A percentile compares a stretch with the other conserved stretches of the same genome.
phyloP scores from a whole-genome alignment of 2,113 vertebrate genomes.

The Tor tambroides region DNA sequence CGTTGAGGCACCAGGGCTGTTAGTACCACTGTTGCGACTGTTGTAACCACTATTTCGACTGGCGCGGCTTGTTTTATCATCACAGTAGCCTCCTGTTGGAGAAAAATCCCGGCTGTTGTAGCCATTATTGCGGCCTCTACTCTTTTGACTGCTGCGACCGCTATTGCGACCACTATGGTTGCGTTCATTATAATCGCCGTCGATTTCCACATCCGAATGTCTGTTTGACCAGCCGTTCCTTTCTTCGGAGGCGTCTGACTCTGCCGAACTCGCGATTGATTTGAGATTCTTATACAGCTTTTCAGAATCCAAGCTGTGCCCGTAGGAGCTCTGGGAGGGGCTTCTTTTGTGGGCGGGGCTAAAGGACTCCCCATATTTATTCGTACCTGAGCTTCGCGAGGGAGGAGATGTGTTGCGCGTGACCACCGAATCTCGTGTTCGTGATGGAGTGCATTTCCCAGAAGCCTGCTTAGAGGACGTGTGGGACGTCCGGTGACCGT shows the following conservation, averaged over 20 bases:
- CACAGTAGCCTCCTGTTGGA: conserved; percentile 61
- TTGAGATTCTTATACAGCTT: conserved; percentile 76
- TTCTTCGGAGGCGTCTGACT: conserved; percentile 55
- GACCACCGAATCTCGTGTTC: conserved; percentile 64
- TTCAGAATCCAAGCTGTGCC: conserved; percentile 76
- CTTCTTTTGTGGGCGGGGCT: conserved; percentile 54
- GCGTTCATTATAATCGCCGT: conserved; percentile 34
- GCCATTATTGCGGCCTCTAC: conserved; percentile 33
- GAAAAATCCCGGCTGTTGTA: conserved; percentile 71
- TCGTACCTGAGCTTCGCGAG: conserved; percentile 54
- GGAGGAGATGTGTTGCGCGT: conserved; percentile 63
- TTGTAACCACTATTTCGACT: conserved; percentile 31
- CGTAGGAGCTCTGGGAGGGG: conserved; percentile 72
- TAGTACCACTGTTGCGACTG: conserved; percentile 54
- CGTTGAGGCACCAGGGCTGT: conserved; percentile 48
- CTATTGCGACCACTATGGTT: conserved; percentile 31
- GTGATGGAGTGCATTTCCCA: conserved; percentile 73
- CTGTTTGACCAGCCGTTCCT: conserved; percentile 45
- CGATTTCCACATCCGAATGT: conserved; percentile 44
- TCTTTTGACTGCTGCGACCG: conserved; percentile 44
- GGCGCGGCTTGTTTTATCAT: neutral
- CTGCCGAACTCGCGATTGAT: conserved; percentile 69
- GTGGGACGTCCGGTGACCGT: conserved; percentile 58
- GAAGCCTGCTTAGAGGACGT: conserved; percentile 69
- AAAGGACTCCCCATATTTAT: conserved; percentile 58